Evolutionary conservation across 2,113 vertebrate genomes (phyloP).

Genomic region (Stictonetta naevosa): DNA sequence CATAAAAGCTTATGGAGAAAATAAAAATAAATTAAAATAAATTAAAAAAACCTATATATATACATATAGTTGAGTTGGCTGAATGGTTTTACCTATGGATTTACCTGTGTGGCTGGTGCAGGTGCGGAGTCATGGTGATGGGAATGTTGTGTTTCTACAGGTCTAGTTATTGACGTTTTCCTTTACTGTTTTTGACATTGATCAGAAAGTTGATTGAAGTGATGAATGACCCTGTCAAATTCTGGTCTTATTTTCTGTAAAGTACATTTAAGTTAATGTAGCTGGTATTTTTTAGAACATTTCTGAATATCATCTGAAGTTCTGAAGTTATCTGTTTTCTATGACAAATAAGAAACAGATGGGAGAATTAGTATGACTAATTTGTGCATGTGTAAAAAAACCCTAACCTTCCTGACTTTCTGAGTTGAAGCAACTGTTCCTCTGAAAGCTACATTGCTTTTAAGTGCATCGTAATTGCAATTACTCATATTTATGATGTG

Average conservation of each 20-base stretch:
- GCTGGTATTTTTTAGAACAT: neutral
- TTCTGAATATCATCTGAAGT: neutral
- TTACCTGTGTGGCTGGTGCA: neutral
- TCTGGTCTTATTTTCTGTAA: neutral
- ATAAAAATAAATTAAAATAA: neutral
- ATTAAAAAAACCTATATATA: no score
- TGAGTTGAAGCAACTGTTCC: conserved; percentile 33
- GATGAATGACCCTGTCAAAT: neutral
- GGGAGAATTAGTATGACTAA: neutral
- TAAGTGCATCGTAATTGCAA: neutral
- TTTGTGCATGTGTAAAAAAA: neutral
- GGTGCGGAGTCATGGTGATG: accelerated
- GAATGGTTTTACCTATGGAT: neutral
- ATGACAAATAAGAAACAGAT: conserved; percentile 40
- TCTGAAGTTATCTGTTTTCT: neutral
- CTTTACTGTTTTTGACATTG: neutral
- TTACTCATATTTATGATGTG: conserved; percentile 7
- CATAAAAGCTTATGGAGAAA: conserved; percentile 1
- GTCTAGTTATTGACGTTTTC: neutral
- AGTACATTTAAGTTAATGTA: neutral
- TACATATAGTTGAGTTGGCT: neutral
- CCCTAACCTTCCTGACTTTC: neutral
- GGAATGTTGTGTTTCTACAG: neutral
- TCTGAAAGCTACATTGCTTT: neutral
- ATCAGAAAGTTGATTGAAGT: neutral